A percentile compares a stretch with the other conserved stretches of the same genome.
phyloP scores from a whole-genome alignment of 2,888 invertebrate genomes.

The Andrena chrysosceles region DNA sequence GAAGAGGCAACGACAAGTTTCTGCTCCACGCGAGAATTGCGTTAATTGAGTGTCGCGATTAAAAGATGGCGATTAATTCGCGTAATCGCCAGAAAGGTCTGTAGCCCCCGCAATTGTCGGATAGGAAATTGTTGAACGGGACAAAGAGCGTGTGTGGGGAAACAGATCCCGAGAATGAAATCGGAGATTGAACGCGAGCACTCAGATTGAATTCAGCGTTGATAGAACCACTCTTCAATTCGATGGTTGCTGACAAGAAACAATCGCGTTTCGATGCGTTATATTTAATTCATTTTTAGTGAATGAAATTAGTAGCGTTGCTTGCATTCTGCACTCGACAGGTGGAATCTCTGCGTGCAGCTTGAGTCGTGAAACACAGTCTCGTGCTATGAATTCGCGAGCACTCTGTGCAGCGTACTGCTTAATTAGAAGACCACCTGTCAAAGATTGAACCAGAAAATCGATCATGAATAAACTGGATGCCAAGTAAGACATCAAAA shows the following conservation, averaged over 20 bases:
- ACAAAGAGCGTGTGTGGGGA: background rate
- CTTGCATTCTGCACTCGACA: too few relatives aligned
- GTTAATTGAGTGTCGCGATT: constrained; percentile 15
- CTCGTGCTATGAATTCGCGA: too few relatives aligned
- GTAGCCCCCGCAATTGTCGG: constrained; percentile 13
- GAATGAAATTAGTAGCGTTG: too few relatives aligned
- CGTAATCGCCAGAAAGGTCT: constrained; percentile 23
- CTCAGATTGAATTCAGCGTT: background rate
- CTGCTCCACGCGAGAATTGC: background rate
- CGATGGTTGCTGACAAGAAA: background rate
- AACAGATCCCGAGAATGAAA: background rate
- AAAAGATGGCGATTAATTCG: constrained; percentile 1
- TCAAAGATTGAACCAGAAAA: too few relatives aligned
- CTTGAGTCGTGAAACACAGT: too few relatives aligned
- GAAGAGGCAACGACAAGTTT: too few relatives aligned
- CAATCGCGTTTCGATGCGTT: background rate
- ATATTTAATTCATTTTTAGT: background rate
- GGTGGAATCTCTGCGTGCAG: too few relatives aligned
- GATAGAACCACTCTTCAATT: background rate
- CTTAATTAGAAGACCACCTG: too few relatives aligned
- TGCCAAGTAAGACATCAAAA: too few relatives aligned
- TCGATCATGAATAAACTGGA: too few relatives aligned
- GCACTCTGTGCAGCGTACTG: too few relatives aligned
- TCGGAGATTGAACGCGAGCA: constrained; percentile 1
- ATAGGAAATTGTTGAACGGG: background rate